These are phyloP conservation scores for Coturnix japonica DNA, from an alignment of 2,113 vertebrate species.

Conservation along the genomic window DNA sequence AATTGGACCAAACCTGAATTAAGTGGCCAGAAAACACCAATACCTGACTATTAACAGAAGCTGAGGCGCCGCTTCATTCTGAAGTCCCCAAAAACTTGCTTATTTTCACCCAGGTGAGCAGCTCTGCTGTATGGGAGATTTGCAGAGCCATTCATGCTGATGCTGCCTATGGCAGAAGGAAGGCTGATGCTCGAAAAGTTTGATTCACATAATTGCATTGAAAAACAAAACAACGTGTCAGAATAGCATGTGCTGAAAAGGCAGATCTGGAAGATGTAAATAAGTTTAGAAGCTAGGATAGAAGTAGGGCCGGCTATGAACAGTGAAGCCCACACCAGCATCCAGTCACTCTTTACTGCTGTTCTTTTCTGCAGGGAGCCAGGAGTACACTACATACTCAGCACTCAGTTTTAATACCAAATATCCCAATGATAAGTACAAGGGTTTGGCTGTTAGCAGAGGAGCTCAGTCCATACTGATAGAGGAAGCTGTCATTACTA, in stretches of 20 bases:
- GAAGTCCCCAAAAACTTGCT: neutral
- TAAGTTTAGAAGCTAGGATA: neutral
- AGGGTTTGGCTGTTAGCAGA: neutral
- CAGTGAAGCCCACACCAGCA: neutral
- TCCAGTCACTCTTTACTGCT: neutral
- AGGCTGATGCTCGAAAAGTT: neutral
- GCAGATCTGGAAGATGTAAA: neutral
- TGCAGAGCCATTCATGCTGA: slow-evolving; percentile 38
- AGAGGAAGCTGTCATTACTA: neutral
- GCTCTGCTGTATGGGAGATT: neutral
- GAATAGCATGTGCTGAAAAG: neutral
- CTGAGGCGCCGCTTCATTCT: neutral
- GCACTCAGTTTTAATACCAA: neutral
- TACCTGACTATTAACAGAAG: neutral
- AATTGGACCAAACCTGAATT: neutral
- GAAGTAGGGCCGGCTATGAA: neutral
- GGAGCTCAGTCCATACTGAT: neutral
- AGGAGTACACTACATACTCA: fast-evolving
- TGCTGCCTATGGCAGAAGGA: neutral
- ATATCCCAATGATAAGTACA: neutral
- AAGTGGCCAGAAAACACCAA: neutral
- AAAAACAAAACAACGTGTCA: neutral
- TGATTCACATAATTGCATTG: neutral
- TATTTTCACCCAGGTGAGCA: fast-evolving
- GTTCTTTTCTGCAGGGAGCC: neutral